Percentiles rank a stretch among this genome's conserved stretches.
Evolutionary conservation across 2,113 vertebrate species (phyloP).

Genomic region (Laticauda laticaudata): DNA sequence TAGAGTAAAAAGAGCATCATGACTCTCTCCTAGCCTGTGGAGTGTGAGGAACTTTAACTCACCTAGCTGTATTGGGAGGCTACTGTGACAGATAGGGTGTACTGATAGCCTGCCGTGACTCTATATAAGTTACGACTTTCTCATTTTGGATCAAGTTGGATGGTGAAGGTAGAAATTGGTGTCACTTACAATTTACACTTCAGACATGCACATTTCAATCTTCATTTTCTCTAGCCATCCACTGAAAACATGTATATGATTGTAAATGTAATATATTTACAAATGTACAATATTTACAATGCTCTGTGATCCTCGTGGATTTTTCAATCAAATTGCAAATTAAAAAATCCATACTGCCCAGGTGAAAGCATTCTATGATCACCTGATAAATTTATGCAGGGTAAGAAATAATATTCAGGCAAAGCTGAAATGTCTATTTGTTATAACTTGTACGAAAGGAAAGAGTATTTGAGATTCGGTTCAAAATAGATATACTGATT

Average conservation of each 20-base stretch:
- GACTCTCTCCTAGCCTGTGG: background rate
- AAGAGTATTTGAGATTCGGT: background rate
- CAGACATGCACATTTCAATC: background rate
- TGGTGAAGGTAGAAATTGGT: background rate
- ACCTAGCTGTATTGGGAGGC: background rate
- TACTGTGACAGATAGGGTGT: background rate
- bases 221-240: background rate
- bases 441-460: background rate
- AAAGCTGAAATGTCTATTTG: background rate
- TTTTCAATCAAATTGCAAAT: background rate
- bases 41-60: background rate
- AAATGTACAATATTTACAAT: background rate
- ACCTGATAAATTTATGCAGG: background rate
- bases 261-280: background rate
- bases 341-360: background rate
- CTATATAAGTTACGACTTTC: background rate
- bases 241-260: background rate
- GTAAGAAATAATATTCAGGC: background rate
- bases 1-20: background rate
- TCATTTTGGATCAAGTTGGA: background rate
- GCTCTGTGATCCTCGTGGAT: background rate
- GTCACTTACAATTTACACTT: background rate
- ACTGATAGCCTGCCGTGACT: background rate
- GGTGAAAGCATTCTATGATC: background rate
- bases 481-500: background rate